phyloP scores from a whole-genome alignment of 1,140 invertebrate species.

The Cotesia vestalis region DNA sequence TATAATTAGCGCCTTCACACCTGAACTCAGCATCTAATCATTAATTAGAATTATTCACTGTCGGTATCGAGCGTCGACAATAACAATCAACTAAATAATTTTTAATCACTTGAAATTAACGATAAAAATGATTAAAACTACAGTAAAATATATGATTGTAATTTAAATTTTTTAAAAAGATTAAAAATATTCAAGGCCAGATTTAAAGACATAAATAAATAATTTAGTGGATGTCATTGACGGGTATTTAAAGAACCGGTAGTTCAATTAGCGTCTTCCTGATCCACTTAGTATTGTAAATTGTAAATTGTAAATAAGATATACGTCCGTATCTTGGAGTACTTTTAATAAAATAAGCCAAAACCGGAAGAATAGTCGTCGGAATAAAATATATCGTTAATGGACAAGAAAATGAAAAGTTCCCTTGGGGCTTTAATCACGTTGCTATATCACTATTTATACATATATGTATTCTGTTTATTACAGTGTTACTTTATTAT shows the following conservation, averaged over 20 bases:
- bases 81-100: no score
- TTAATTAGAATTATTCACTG: no score
- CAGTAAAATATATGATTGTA: no score
- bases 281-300: neutral
- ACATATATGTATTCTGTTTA: no score
- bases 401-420: conserved; percentile 35
- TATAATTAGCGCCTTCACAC: conserved; percentile 16
- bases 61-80: no score
- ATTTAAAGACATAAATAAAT: no score
- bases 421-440: conserved; percentile 21
- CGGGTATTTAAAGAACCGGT: conserved; percentile 20
- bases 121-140: no score
- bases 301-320: no score
- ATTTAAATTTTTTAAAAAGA: no score
- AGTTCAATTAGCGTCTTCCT: conserved; percentile 24
- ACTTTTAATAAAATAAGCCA: neutral
- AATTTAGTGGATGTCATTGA: conserved; percentile 5
- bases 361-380: conserved; percentile 22
- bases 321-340: neutral
- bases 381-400: conserved; percentile 23
- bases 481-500: neutral
- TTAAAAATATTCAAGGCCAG: no score
- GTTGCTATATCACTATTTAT: neutral
- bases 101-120: no score
- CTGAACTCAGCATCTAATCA: no score